Conservation (phyloP, 2,888 invertebrate genomes). For the Drosophila niveifrons region DNA sequence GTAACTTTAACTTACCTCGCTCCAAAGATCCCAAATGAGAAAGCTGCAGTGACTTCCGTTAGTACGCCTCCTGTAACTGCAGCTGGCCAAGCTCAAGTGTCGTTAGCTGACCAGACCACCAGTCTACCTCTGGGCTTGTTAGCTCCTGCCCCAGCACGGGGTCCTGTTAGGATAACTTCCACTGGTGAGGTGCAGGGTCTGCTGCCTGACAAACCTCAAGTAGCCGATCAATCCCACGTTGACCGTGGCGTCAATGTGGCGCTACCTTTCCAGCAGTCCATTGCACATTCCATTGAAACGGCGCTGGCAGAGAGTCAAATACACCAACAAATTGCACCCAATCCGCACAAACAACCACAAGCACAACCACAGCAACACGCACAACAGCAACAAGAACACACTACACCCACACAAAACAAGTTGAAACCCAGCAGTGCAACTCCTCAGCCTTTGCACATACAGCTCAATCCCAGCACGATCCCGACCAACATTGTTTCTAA, state of each 20-base stretch:
- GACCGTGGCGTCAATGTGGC: constrained; percentile 45
- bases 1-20: no score
- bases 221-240: not conserved
- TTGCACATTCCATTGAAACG: constrained; percentile 37
- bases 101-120: not conserved
- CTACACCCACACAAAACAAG: constrained; percentile 3
- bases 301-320: constrained; percentile 36
- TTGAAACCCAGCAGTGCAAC: not conserved
- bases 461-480: not conserved
- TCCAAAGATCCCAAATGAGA: no score
- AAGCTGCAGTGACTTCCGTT: not conserved
- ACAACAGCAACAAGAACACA: constrained; percentile 10
- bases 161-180: not conserved
- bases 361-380: constrained; percentile 31
- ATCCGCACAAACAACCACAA: constrained; percentile 35
- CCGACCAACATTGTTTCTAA: not conserved
- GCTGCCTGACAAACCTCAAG: not conserved
- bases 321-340: constrained; percentile 30
- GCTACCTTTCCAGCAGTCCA: constrained; percentile 49
- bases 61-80: not conserved
- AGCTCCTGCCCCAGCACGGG: not conserved
- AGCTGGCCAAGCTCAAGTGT: not conserved
- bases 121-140: not conserved
- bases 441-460: constrained; percentile 10
- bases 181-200: not conserved